Conservation (phyloP, 92 coral and sea anemone species). For the Parazoanthus darwini region DNA sequence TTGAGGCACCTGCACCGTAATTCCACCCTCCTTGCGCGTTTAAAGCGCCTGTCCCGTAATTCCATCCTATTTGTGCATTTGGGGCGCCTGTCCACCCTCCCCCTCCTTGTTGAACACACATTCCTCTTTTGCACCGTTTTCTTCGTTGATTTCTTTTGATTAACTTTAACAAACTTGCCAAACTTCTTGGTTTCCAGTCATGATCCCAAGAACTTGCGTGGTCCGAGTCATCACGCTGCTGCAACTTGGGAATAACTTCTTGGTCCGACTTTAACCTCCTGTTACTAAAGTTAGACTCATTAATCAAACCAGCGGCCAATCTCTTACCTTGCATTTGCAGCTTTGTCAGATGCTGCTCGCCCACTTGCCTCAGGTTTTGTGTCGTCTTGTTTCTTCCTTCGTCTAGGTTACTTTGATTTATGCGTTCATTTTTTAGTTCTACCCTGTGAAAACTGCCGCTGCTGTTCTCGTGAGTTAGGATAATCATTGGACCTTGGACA, state of each 20-base stretch:
- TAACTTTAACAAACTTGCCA: constrained; percentile 3
- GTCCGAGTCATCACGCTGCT: background rate
- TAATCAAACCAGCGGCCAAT: background rate
- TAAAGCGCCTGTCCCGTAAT: background rate
- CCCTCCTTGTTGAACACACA: constrained; percentile 14
- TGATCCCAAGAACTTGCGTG: background rate
- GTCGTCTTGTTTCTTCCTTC: background rate
- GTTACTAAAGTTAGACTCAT: background rate
- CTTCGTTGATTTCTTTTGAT: constrained; percentile 6
- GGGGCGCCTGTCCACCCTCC: constrained; percentile 3
- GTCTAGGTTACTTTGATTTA: background rate
- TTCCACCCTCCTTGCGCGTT: constrained; percentile 7
- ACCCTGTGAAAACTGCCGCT: background rate
- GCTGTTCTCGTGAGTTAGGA: background rate
- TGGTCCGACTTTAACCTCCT: background rate
- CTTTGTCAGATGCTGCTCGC: background rate
- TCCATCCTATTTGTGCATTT: constrained; percentile 2
- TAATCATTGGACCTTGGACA: background rate
- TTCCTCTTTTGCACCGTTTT: background rate
- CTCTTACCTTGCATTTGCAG: background rate
- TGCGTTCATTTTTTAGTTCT: background rate
- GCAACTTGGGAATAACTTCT: background rate
- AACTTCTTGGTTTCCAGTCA: background rate
- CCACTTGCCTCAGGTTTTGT: background rate
- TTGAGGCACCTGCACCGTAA: constrained; percentile 1